Percentiles rank a stretch among this genome's conserved stretches.
phyloP scores from a whole-genome alignment of 2,797 vertebrate genomes.

The Numenius phaeopus region DNA sequence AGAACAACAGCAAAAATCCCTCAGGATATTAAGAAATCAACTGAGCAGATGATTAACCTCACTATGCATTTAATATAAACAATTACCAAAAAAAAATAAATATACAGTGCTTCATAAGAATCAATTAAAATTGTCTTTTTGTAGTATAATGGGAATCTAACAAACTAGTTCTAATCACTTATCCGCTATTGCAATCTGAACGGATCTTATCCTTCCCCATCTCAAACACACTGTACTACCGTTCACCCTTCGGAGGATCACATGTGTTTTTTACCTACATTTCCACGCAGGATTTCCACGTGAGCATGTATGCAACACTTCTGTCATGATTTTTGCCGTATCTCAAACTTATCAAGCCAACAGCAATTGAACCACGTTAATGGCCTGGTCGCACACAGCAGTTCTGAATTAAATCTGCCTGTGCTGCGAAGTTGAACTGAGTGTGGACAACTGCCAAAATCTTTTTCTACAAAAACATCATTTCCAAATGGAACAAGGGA shows the following conservation, averaged over 20 bases:
- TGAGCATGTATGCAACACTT: not conserved
- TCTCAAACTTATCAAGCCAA: not conserved
- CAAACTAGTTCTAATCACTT: not conserved
- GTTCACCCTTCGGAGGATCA: not conserved
- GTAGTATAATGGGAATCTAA: not conserved
- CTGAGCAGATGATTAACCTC: conserved; percentile 39
- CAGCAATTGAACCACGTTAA: not conserved
- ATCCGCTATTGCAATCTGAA: not conserved
- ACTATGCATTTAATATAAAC: conserved; percentile 48
- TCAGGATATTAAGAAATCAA: conserved; percentile 49
- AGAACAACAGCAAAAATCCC: conserved; percentile 39
- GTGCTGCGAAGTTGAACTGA: not conserved
- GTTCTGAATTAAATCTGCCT: not conserved
- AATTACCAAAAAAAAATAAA: conserved; percentile 47
- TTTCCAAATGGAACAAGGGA: conserved; percentile 2
- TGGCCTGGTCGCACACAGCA: conserved; percentile 3
- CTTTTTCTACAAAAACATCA: not conserved
- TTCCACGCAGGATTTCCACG: not conserved
- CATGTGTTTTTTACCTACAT: not conserved
- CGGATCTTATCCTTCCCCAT: not conserved
- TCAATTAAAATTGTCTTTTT: conserved; percentile 40
- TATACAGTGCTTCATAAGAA: conserved; percentile 7
- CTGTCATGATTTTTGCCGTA: not conserved
- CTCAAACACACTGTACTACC: not conserved
- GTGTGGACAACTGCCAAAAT: not conserved